A percentile compares a stretch with the other conserved stretches of the same genome.
phyloP scores from a whole-genome alignment of 2,797 vertebrate species.

The Sebastes vulpes region DNA sequence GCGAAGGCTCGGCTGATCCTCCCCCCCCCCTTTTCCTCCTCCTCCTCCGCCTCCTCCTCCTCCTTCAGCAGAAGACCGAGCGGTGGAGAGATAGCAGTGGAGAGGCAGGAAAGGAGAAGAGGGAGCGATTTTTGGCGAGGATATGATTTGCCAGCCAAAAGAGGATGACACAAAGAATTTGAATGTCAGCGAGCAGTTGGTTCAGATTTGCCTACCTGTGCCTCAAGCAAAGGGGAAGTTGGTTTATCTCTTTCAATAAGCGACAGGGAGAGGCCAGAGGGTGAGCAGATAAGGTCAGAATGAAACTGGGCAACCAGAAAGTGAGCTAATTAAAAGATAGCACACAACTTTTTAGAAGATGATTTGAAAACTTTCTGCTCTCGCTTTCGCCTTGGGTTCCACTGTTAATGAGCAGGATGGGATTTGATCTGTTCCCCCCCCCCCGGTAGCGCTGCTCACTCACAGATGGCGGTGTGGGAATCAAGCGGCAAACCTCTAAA shows the following conservation, averaged over 20 bases:
- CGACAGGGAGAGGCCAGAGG: constrained; percentile 20
- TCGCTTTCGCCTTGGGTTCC: constrained; percentile 11
- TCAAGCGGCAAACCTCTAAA: constrained; percentile 43
- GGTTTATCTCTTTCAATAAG: constrained; percentile 23
- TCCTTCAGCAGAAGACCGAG: constrained; percentile 23
- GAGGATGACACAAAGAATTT: constrained; percentile 55
- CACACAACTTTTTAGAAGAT: constrained; percentile 17
- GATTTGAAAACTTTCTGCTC: constrained; percentile 15
- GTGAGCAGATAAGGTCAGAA: constrained; percentile 44
- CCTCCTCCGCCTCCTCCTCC: not conserved
- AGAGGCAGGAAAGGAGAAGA: not conserved
- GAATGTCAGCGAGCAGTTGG: constrained; percentile 54
- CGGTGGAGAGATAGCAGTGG: not conserved
- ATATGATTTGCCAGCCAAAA: constrained; percentile 67
- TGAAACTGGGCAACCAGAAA: constrained; percentile 26
- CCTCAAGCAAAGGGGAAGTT: constrained; percentile 33
- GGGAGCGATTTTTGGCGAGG: not conserved
- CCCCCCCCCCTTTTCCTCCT: not conserved
- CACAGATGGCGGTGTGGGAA: constrained; percentile 62
- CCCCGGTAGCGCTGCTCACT: not conserved
- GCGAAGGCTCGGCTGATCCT: constrained; percentile 5
- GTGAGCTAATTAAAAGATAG: constrained; percentile 59
- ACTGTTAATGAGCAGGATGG: constrained; percentile 6
- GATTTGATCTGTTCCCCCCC: constrained; percentile 12
- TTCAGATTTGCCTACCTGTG: constrained; percentile 46